Base-by-base conservation (phyloP, 2,113 vertebrate genomes). In the Amphiprion ocellaris region DNA sequence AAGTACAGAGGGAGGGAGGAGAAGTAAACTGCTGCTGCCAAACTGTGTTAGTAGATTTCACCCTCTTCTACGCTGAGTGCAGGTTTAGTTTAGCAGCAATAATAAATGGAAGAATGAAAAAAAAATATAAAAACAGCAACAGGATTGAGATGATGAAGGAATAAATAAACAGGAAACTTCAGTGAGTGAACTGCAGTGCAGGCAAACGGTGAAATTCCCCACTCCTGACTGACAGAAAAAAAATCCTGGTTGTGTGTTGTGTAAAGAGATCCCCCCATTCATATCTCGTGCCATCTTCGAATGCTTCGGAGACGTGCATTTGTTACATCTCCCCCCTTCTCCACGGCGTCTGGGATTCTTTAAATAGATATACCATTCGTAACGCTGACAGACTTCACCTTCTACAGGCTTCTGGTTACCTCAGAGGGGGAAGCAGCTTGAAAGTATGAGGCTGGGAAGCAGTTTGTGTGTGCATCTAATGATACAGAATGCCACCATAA, bases 191-290 rank as follows among this genome's bases (percentile, higher is more conserved):
- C 26, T 14, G 5, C 24, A 10, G 8, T 9, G 47, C 49, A 53
- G 16, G 6, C 62, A 73, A 11, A 10, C 8, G 56, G 21, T 44
- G 58, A 53, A 67, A 63, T 41, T 23, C 68, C 63, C 24, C 53
- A 55, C 47, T 50, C 55, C 59, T 66, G 62, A 69, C 72, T 77
- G 11, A 85, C 54, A 74, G 47, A 81, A 71, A 77, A 81, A 71
- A 77, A 37, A 37, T 7, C 19, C 24, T 60, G 28, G 49, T 59
- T 33, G 55, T 69, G 58, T 49, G 66, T 65, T 59, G 59, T 47
- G 11, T 54, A 26, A 30, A 39, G 74, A 2, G 26, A 26, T 26
- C 26, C 33, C 53, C 77, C 41, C 68, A 62, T 53, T 73, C 49
- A 77, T 69, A 55, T 60, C 74, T 52, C 5, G 30, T 66, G 59